Percentiles rank a stretch among this genome's conserved stretches.
Evolutionary conservation across 2,113 vertebrate genomes (phyloP).

Genomic region (Vireo altiloquus): DNA sequence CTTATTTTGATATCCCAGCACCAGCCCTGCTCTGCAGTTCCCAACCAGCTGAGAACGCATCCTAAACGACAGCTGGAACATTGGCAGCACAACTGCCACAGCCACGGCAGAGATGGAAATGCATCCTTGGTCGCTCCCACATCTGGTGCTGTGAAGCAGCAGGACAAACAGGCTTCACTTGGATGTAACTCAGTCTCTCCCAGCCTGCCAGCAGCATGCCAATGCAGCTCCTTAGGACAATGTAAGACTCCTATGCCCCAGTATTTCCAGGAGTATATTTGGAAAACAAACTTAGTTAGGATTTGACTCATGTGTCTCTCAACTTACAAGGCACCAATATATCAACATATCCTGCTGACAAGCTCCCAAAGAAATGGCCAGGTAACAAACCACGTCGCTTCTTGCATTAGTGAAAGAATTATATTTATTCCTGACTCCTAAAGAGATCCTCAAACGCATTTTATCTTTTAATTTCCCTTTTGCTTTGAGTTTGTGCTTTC

Average conservation of each 20-base stretch:
- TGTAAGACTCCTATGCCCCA: background rate
- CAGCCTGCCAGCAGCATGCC: background rate
- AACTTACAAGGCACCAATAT: background rate
- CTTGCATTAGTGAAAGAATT: background rate
- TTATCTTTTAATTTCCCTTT: background rate
- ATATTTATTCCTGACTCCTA: background rate
- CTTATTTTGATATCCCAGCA: slow-evolving; percentile 23
- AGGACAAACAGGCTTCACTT: background rate
- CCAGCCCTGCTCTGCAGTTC: background rate
- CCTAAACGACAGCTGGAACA: background rate
- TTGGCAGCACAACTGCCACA: background rate
- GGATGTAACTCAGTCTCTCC: background rate
- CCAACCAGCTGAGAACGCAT: background rate
- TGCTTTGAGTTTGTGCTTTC: background rate
- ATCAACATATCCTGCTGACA: background rate
- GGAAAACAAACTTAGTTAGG: background rate
- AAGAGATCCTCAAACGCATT: background rate
- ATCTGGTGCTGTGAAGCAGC: background rate
- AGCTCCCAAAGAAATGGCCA: background rate
- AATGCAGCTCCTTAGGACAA: background rate
- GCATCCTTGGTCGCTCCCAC: background rate
- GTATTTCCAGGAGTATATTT: background rate
- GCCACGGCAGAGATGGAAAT: background rate
- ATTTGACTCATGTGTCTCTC: background rate
- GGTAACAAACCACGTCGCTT: background rate